Conservation (phyloP, 2,888 invertebrate species). For the Formica aserva region DNA sequence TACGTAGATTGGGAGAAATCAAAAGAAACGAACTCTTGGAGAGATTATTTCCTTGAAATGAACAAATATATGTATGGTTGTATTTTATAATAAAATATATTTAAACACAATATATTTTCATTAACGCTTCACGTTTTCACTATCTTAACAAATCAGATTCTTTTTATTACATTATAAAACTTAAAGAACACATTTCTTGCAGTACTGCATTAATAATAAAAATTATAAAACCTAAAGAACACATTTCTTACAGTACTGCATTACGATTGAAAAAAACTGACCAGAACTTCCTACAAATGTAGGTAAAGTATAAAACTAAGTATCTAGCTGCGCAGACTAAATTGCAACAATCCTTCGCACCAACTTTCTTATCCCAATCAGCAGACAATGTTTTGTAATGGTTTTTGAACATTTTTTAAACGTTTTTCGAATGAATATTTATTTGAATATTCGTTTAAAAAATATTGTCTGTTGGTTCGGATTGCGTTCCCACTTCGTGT, state of each 20-base stretch:
- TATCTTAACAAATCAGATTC: neutral
- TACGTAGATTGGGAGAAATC: slow-evolving; percentile 2
- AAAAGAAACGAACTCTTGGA: neutral
- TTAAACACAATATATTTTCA: neutral
- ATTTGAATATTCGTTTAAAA: no score
- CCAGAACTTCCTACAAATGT: neutral
- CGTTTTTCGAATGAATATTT: no score
- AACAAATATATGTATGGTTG: neutral
- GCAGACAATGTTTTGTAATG: no score
- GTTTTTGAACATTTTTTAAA: no score
- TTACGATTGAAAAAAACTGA: neutral
- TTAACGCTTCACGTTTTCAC: neutral
- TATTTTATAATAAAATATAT: neutral
- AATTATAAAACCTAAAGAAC: neutral
- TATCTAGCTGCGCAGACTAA: no score
- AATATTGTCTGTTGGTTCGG: no score
- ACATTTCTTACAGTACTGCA: neutral
- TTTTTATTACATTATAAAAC: neutral
- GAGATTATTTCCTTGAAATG: neutral
- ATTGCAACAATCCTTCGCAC: no score
- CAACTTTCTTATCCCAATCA: no score
- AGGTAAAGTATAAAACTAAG: neutral
- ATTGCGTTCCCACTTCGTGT: no score
- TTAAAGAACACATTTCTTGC: neutral
- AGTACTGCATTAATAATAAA: neutral